These are phyloP conservation scores for Isoperla grammatica DNA, from an alignment of 2,888 invertebrate genomes.

Conservation along the genomic window DNA sequence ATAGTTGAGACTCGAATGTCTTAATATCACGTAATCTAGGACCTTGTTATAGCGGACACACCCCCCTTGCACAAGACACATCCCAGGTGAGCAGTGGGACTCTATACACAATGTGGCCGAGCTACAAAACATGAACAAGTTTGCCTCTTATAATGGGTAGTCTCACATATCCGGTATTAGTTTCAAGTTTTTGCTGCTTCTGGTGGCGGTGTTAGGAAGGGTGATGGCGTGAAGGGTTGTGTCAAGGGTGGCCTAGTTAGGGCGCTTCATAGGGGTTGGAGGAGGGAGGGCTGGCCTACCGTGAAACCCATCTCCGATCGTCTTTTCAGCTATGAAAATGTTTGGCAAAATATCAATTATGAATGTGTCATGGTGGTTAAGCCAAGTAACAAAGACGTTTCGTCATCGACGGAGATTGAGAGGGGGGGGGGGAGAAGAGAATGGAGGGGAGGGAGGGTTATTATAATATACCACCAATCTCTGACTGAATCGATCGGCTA, in stretches of 20 bases:
- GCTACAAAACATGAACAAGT: no score
- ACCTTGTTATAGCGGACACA: no score
- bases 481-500: conserved; percentile 3
- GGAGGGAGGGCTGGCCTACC: background rate
- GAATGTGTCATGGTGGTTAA: conserved; percentile 19
- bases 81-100: no score
- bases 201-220: no score
- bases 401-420: conserved; percentile 1
- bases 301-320: conserved; percentile 18
- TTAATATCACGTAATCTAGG: no score
- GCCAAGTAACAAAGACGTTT: conserved; percentile 15
- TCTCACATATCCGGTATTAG: no score
- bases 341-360: conserved; percentile 20
- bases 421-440: background rate
- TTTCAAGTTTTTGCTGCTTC: no score
- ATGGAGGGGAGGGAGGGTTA: background rate
- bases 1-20: no score
- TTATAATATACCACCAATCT: conserved; percentile 17
- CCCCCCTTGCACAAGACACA: no score
- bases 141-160: no score
- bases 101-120: no score
- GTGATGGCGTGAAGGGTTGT: background rate
- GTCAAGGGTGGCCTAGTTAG: background rate
- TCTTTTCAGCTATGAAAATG: conserved; percentile 20
- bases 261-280: background rate